A percentile compares a stretch with the other conserved stretches of the same genome.
phyloP scores from a whole-genome alignment of 2,888 invertebrate genomes.

The Helobdella robusta region DNA sequence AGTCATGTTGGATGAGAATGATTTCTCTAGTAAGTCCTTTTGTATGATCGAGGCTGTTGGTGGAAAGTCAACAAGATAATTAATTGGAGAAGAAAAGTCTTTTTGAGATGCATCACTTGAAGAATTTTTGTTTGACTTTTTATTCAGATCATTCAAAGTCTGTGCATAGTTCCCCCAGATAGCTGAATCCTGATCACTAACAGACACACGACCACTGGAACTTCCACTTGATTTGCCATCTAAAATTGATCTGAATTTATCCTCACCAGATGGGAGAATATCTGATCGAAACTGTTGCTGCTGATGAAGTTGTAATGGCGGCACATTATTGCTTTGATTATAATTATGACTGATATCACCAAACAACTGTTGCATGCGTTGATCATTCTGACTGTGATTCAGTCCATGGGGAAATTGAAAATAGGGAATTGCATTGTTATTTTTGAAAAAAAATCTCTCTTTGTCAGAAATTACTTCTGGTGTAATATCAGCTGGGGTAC shows the following conservation, averaged over 20 bases:
- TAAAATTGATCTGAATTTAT: neutral
- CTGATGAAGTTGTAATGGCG: too few species aligned
- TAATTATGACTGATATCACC: conserved; percentile 8
- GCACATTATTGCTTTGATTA: conserved; percentile 12
- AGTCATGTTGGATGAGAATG: neutral
- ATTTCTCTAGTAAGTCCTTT: conserved; percentile 5
- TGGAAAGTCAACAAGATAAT: neutral
- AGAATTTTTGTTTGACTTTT: neutral
- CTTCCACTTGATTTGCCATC: neutral
- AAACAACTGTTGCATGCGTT: too few species aligned
- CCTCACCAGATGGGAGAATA: neutral
- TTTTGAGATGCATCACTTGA: too few species aligned
- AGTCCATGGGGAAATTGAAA: conserved; percentile 7
- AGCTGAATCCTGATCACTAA: neutral
- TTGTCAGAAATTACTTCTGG: conserved; percentile 11
- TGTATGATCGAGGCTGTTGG: conserved; percentile 5
- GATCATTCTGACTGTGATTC: too few species aligned
- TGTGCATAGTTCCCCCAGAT: neutral
- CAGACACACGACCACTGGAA: neutral
- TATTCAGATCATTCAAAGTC: neutral
- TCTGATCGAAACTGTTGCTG: neutral
- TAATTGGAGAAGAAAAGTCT: conserved; percentile 2
- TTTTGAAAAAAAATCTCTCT: neutral
- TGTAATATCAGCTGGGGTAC: conserved; percentile 4
- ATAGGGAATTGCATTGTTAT: conserved; percentile 14